phyloP scores from a whole-genome alignment of 2,888 invertebrate species.

The Adela reaumurella region DNA sequence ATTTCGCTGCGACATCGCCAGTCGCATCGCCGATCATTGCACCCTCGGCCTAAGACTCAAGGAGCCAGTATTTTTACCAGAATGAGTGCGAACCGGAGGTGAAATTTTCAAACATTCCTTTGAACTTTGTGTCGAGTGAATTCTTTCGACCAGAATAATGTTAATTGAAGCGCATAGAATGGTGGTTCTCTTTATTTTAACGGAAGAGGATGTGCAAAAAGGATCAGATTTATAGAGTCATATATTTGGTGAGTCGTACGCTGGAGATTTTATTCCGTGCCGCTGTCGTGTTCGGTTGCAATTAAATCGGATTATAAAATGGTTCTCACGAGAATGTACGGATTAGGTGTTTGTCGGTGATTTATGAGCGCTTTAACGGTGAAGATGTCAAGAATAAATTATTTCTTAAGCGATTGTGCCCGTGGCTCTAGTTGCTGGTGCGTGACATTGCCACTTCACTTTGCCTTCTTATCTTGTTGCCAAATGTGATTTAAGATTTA shows the following conservation, averaged over 20 bases:
- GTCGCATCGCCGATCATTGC: no score
- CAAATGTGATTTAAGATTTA: no score
- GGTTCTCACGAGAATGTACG: background rate
- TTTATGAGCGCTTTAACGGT: background rate
- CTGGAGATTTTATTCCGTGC: background rate
- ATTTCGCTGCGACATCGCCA: no score
- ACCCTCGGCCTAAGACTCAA: background rate
- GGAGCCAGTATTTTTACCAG: background rate
- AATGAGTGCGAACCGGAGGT: background rate
- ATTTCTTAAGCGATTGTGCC: background rate
- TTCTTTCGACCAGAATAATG: background rate
- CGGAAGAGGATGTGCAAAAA: background rate
- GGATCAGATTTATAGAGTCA: background rate
- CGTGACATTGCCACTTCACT: no score
- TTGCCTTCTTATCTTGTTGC: no score
- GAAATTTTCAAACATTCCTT: background rate
- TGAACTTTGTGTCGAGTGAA: background rate
- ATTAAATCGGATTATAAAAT: background rate
- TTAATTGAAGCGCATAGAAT: background rate
- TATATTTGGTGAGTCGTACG: background rate
- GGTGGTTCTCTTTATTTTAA: background rate
- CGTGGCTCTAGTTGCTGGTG: no score
- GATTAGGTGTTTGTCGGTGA: background rate
- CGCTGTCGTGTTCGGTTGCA: background rate
- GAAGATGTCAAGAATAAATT: background rate